Evolutionary conservation across 35 echinoderm and acorn worm species (phyloP).

Genomic region (Hemicentrotus pulcherrimus): DNA sequence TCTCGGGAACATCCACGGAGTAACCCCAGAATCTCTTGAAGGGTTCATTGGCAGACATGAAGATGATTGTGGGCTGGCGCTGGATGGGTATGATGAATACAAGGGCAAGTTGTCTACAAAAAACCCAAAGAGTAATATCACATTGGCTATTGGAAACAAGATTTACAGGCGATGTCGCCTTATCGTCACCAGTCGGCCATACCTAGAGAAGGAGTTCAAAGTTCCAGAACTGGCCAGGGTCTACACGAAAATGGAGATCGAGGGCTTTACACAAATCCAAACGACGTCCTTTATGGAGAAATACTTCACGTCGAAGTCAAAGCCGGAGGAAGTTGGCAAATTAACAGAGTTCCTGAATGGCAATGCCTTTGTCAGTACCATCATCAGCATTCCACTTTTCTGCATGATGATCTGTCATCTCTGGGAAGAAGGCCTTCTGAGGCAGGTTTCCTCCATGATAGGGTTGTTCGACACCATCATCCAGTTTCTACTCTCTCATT

Average conservation of each 20-base stretch:
- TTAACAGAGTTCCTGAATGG: neutral
- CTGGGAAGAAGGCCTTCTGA: slow-evolving; percentile 31
- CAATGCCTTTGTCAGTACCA: neutral
- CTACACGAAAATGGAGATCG: slow-evolving; percentile 33
- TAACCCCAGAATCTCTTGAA: slow-evolving; percentile 13
- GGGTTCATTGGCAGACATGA: slow-evolving; percentile 19
- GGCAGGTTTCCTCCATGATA: neutral
- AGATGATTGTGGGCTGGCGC: neutral
- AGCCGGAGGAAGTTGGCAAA: neutral
- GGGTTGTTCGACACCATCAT: slow-evolving; percentile 22
- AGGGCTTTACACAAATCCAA: slow-evolving; percentile 5
- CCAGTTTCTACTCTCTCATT: neutral
- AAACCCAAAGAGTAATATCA: neutral
- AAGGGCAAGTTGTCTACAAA: neutral
- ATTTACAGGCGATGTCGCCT: neutral
- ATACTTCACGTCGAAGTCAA: slow-evolving; percentile 8
- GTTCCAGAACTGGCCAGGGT: neutral
- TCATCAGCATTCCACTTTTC: slow-evolving; percentile 7
- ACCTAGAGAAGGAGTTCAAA: slow-evolving; percentile 7
- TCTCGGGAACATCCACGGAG: slow-evolving; percentile 8
- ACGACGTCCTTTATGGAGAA: neutral
- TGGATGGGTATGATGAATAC: slow-evolving; percentile 41
- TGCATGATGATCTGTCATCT: slow-evolving; percentile 33
- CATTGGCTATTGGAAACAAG: neutral
- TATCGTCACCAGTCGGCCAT: slow-evolving; percentile 29